phyloP scores from a whole-genome alignment of 2,113 vertebrate genomes.

The Elanoides forficatus region DNA sequence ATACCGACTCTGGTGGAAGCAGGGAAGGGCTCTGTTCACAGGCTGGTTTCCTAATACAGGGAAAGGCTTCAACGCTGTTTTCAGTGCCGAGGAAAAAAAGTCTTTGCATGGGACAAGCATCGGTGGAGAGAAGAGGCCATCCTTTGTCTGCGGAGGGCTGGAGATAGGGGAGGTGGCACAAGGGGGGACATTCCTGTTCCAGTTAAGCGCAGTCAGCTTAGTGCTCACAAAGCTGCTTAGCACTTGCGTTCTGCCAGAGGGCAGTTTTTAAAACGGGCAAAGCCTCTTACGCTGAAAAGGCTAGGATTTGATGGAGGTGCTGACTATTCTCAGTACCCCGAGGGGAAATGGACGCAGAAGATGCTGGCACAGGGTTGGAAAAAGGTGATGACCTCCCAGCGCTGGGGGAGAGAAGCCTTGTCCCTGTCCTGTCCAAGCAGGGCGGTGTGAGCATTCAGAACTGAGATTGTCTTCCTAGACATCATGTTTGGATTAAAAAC shows the following conservation, averaged over 20 bases:
- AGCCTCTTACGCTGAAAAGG: conserved; percentile 48
- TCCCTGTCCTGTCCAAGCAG: background rate
- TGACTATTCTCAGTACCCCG: background rate
- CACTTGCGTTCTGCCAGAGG: conserved; percentile 17
- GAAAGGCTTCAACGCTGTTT: background rate
- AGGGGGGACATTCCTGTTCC: background rate
- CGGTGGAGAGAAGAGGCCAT: background rate
- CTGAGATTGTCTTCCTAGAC: background rate
- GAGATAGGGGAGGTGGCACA: background rate
- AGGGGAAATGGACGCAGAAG: background rate
- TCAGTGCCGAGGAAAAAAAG: background rate
- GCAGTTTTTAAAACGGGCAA: conserved; percentile 51
- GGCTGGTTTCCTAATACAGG: background rate
- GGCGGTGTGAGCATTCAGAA: background rate
- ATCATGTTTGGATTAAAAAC: background rate
- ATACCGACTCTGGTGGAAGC: background rate
- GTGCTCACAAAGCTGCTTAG: conserved; percentile 65
- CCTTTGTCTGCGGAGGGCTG: background rate
- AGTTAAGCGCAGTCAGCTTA: conserved; percentile 45
- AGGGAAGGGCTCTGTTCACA: background rate
- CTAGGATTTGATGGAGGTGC: conserved; percentile 10
- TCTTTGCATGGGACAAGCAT: background rate
- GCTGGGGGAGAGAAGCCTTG: background rate
- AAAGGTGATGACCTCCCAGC: background rate
- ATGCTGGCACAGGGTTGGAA: background rate